phyloP scores from a whole-genome alignment of 2,797 vertebrate genomes.

The Xenentodon cancila region DNA sequence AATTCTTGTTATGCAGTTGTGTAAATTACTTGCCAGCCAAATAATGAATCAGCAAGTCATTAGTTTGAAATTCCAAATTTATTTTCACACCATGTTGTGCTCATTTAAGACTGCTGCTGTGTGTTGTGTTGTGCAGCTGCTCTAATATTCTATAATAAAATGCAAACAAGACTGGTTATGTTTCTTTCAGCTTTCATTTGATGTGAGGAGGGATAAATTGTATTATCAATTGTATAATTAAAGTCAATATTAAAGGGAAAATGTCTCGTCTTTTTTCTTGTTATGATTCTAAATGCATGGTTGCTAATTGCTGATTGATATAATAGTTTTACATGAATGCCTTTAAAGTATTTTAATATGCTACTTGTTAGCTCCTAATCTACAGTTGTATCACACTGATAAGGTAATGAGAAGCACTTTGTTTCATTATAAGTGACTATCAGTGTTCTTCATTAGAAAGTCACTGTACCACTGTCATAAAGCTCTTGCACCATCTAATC shows the following conservation, averaged over 20 bases:
- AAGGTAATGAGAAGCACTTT: constrained; percentile 54
- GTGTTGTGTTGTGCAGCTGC: constrained; percentile 45
- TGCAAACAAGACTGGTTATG: constrained; percentile 64
- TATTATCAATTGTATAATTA: constrained; percentile 63
- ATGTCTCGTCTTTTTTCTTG: constrained; percentile 22
- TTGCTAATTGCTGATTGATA: constrained; percentile 69
- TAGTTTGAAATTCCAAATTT: constrained; percentile 61
- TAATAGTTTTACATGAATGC: constrained; percentile 64
- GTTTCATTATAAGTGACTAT: constrained; percentile 43
- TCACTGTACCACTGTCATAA: constrained; percentile 10
- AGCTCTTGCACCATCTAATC: neutral
- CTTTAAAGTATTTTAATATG: constrained; percentile 48
- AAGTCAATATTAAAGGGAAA: constrained; percentile 55
- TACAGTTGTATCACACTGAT: constrained; percentile 49
- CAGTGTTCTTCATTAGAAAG: constrained; percentile 36
- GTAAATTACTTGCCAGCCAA: constrained; percentile 37
- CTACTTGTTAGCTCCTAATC: constrained; percentile 58
- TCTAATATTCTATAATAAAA: constrained; percentile 61
- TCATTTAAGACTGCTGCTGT: constrained; percentile 58
- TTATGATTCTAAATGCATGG: constrained; percentile 50
- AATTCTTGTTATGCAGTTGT: constrained; percentile 27
- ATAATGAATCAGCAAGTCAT: constrained; percentile 62
- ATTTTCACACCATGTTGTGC: constrained; percentile 62
- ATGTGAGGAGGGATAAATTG: constrained; percentile 51
- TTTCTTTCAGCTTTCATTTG: constrained; percentile 61